These are phyloP conservation scores for Nephrotoma appendiculata DNA, from an alignment of 2,888 invertebrate genomes.

Conservation along the genomic window DNA sequence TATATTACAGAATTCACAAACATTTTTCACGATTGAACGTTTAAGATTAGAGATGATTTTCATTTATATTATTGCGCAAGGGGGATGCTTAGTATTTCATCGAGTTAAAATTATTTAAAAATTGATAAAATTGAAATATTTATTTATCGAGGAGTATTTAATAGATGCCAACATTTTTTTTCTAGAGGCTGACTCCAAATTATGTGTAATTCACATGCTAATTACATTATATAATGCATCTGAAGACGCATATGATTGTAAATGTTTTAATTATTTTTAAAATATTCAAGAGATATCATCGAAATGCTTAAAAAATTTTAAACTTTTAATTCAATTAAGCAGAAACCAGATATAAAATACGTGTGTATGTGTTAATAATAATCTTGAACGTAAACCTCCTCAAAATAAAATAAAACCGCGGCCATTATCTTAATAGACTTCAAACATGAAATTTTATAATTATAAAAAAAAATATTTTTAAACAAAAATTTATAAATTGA, in stretches of 20 bases:
- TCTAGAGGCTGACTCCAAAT: not conserved
- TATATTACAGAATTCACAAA: no score
- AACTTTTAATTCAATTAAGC: not conserved
- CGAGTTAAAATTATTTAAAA: no score
- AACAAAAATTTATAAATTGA: not conserved
- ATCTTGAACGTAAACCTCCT: not conserved
- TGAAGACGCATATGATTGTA: not conserved
- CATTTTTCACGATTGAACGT: no score
- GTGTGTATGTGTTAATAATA: not conserved
- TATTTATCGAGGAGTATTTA: no score
- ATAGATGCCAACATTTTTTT: no score
- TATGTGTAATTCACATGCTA: not conserved
- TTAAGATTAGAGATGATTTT: no score
- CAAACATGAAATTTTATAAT: not conserved
- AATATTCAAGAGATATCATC: not conserved
- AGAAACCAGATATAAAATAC: not conserved
- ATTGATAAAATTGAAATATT: no score
- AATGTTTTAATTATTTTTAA: not conserved
- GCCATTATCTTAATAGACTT: not conserved
- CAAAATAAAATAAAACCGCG: not conserved
- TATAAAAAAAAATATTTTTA: not conserved
- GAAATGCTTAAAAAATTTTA: not conserved
- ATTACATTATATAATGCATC: not conserved
- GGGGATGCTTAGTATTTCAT: no score
- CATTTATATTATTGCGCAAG: no score